Percentiles rank a stretch among this genome's conserved stretches.
These are phyloP conservation scores for Lordiphosa fenestrarum DNA, from an alignment of 2,888 invertebrate species.

Conservation along the genomic window DNA sequence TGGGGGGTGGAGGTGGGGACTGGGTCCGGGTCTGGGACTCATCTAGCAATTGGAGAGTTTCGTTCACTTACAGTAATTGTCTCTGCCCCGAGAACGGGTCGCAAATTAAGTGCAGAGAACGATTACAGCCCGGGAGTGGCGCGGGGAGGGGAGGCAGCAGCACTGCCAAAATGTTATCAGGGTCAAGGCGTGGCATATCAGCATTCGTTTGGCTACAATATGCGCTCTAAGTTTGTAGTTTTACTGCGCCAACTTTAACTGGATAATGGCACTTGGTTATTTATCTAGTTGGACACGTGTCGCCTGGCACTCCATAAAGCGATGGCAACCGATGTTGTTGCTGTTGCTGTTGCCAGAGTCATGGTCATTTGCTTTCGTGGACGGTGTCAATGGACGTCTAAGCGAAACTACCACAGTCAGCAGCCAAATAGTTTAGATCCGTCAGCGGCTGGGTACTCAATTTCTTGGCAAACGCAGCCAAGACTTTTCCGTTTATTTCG, in stretches of 20 bases:
- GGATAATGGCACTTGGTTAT: slow-evolving; percentile 9
- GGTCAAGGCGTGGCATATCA: slow-evolving; percentile 52
- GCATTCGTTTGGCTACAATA: slow-evolving; percentile 60
- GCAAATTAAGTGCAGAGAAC: slow-evolving; percentile 68
- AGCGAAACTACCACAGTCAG: slow-evolving; percentile 9
- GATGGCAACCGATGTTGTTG: background rate
- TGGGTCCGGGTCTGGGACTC: background rate
- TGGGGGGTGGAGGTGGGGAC: background rate
- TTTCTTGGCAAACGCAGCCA: too few relatives aligned
- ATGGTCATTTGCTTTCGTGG: slow-evolving; percentile 49
- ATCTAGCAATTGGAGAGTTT: slow-evolving; percentile 42
- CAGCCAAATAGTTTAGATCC: slow-evolving; percentile 39
- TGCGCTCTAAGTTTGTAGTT: slow-evolving; percentile 52
- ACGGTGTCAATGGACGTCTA: slow-evolving; percentile 30
- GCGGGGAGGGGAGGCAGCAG: background rate
- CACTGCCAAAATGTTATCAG: slow-evolving; percentile 29
- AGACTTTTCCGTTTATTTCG: slow-evolving; percentile 24
- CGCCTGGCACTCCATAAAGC: slow-evolving; percentile 32
- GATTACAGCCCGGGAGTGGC: slow-evolving; percentile 46
- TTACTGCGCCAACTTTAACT: slow-evolving; percentile 50
- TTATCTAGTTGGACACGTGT: slow-evolving; percentile 56
- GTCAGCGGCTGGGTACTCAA: background rate
- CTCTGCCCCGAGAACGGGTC: slow-evolving; percentile 34
- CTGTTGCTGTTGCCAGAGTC: background rate
- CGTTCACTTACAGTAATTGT: slow-evolving; percentile 66